These are phyloP conservation scores for Eurosta solidaginis DNA, from an alignment of 1,140 invertebrate species.

Conservation along the genomic window DNA sequence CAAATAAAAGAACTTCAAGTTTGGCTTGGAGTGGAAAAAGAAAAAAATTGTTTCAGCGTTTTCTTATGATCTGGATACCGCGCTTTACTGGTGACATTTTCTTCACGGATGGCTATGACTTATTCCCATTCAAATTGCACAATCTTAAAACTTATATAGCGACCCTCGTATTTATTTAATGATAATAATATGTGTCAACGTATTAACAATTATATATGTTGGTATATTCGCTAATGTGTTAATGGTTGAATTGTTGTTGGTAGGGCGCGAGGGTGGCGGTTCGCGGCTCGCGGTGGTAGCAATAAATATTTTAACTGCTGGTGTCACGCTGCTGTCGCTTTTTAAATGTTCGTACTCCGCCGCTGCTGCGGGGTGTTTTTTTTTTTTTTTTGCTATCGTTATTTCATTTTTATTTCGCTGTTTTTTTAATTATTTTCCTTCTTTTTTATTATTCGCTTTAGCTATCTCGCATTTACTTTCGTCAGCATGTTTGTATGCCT, in stretches of 20 bases:
- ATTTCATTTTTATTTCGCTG: constrained; percentile 30
- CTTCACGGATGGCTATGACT: too few relatives aligned
- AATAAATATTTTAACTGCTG: not conserved
- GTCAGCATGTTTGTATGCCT: not conserved
- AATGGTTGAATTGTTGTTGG: not conserved
- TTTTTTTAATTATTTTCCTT: not conserved
- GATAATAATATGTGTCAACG: too few relatives aligned
- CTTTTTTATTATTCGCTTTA: not conserved
- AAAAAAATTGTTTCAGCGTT: too few relatives aligned
- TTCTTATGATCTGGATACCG: too few relatives aligned
- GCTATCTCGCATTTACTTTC: not conserved
- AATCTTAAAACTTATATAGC: too few relatives aligned
- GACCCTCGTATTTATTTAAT: too few relatives aligned
- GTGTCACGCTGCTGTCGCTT: not conserved
- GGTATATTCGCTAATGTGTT: not conserved
- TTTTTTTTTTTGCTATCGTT: not conserved
- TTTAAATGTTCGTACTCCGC: not conserved
- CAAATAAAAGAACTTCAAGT: too few relatives aligned
- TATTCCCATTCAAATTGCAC: too few relatives aligned
- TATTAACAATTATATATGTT: too few relatives aligned
- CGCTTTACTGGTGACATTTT: too few relatives aligned
- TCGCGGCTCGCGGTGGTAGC: constrained; percentile 38
- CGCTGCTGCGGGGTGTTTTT: not conserved
- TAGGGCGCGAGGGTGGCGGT: not conserved
- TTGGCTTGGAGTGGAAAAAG: too few relatives aligned